Conservation (phyloP, 2,888 invertebrate species). For the Pimpla rufipes region DNA sequence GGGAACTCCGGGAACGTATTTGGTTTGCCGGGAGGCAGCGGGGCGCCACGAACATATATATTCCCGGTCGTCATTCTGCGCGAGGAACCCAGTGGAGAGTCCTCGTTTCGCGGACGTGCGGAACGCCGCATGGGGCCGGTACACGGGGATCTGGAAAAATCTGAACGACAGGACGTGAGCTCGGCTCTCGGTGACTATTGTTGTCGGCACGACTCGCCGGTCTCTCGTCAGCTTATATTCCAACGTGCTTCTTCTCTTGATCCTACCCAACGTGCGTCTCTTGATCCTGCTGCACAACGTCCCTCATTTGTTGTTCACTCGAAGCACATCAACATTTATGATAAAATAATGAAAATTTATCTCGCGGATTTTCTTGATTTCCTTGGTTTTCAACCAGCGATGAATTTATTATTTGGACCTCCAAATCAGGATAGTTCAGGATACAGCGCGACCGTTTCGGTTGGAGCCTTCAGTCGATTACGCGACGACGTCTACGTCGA, state of each 20-base stretch:
- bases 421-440: background rate
- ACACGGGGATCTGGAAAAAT: conserved; percentile 61
- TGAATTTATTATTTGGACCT: background rate
- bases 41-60: conserved; percentile 58
- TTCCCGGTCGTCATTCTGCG: conserved; percentile 51
- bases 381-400: background rate
- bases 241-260: conserved; percentile 5
- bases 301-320: background rate
- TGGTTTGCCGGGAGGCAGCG: conserved; percentile 53
- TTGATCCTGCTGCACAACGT: background rate
- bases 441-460: conserved; percentile 34
- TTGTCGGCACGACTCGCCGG: conserved; percentile 59
- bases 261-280: background rate
- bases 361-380: no score
- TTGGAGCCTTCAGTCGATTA: conserved; percentile 58
- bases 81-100: conserved; percentile 18
- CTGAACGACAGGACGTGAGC: conserved; percentile 58
- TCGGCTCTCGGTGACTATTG: conserved; percentile 53
- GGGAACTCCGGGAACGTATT: conserved; percentile 46
- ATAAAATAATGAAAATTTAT: conserved; percentile 2
- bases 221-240: conserved; percentile 44
- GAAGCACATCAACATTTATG: background rate
- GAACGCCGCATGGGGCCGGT: conserved; percentile 63
- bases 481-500: conserved; percentile 52
- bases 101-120: conserved; percentile 58